phyloP scores from a whole-genome alignment of 2,888 invertebrate genomes.

The Cheilosia urbana region DNA sequence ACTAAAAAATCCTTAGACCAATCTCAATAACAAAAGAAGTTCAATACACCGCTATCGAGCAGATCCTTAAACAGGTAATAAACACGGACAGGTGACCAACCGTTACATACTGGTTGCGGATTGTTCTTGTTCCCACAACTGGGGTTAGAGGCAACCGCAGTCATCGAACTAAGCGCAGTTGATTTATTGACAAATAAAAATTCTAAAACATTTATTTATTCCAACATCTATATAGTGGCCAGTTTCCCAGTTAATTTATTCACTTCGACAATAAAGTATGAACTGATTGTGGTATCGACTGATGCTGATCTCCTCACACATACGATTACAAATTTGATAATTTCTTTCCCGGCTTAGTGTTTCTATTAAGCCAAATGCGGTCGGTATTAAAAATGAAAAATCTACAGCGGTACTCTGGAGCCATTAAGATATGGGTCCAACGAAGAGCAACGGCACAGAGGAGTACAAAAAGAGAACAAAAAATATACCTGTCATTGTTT shows the following conservation, averaged over 20 bases:
- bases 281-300: conserved; percentile 68
- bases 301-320: conserved; percentile 40
- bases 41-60: conserved; percentile 50
- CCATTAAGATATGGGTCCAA: conserved; percentile 61
- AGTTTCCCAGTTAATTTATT: conserved; percentile 66
- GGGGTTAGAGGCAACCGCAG: conserved; percentile 24
- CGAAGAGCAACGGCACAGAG: conserved; percentile 44
- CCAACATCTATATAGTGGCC: conserved; percentile 38
- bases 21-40: conserved; percentile 28
- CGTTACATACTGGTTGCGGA: conserved; percentile 41
- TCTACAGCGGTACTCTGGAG: conserved; percentile 39
- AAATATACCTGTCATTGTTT: conserved; percentile 75
- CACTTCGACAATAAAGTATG: conserved; percentile 68
- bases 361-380: conserved; percentile 70
- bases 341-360: conserved; percentile 55
- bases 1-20: not conserved
- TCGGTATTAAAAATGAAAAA: conserved; percentile 66
- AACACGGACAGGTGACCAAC: conserved; percentile 51
- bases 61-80: conserved; percentile 48
- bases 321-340: conserved; percentile 73
- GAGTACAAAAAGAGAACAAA: conserved; percentile 10
- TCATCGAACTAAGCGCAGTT: conserved; percentile 65
- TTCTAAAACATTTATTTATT: conserved; percentile 71
- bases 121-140: conserved; percentile 56
- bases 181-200: conserved; percentile 72